Evolutionary conservation across 2,888 invertebrate species (phyloP).

Genomic region (Caenorhabditis becei): DNA sequence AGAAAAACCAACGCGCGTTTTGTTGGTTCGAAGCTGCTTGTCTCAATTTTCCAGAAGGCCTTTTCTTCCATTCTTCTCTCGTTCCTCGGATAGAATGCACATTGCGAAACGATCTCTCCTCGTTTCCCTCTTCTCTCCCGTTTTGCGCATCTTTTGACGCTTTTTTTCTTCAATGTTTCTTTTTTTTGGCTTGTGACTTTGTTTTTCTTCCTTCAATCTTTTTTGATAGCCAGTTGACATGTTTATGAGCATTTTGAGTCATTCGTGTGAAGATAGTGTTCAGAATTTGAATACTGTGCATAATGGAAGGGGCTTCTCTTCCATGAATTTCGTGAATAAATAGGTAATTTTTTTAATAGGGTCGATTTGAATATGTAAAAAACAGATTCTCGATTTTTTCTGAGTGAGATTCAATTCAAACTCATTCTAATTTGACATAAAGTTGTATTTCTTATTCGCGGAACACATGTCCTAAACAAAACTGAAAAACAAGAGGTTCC

Average conservation of each 20-base stretch:
- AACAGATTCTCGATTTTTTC: no score
- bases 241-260: conserved; percentile 1
- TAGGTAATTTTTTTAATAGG: no score
- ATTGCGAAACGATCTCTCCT: conserved; percentile 41
- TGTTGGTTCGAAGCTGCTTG: conserved; percentile 48
- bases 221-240: conserved; percentile 12
- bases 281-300: no score
- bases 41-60: conserved; percentile 58
- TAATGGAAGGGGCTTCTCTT: no score
- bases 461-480: no score
- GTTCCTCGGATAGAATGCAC: conserved; percentile 34
- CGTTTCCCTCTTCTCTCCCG: conserved; percentile 37
- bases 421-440: no score
- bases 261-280: no score
- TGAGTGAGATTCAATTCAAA: no score
- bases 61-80: conserved; percentile 48
- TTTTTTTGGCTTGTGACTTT: conserved; percentile 18
- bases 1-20: conserved; percentile 57
- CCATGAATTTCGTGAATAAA: no score
- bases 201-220: conserved; percentile 6
- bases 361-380: no score
- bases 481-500: neutral
- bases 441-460: no score
- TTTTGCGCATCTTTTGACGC: conserved; percentile 45
- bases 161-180: conserved; percentile 49